Evolutionary conservation across 2,888 invertebrate genomes (phyloP), one percentile per base, ranked within the genome.

Genomic region (Amiota mariae): DNA sequence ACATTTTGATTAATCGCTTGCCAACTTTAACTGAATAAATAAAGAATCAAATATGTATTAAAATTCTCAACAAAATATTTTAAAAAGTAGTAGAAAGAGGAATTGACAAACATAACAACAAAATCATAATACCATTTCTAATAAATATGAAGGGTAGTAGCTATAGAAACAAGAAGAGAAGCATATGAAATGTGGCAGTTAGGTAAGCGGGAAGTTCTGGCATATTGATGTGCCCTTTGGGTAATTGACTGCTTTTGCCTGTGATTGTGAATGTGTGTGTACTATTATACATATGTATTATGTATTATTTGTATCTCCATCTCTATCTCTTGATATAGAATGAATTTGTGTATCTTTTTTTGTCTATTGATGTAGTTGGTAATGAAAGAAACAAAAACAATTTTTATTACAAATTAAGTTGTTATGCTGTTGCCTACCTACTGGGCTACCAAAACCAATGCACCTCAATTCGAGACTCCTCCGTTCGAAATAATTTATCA

Each of bases 401-500:
- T 61, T 70, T 18, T 66, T 66, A 70, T 63, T 63, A 63, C 71
- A 79, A 83, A 82, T 82, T 82, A 81, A 83, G 82, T 82, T 82
- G 82, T 80, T 82, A 81, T 80, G 75, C 76, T 76, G 78, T 80
- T 47, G 12, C 13, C n/a, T n/a, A 57, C 12, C n/a, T 18, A 48
- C 13, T 75, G 63, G 74, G 66, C 63, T 73, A 70, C 67, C 67
- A 49, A 73, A 66, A 36, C 59, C 18, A 59, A 71, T 36, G 56
- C 48, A 24, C 73, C 76, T 73, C 10, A 24, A 10, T 70, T 54
- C 9, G 36, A 64, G 72, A 15, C 59, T 11, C 46, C 48, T 57
- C 8, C 76, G 73, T 75, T 75, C 74, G 59, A 80, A 79, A 81
- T 83, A 81, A 82, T 82, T 82, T 80, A 82, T 82, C 81, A 80